Base-by-base conservation (phyloP, 2,888 invertebrate genomes). In the Agrochola lychnidis region DNA sequence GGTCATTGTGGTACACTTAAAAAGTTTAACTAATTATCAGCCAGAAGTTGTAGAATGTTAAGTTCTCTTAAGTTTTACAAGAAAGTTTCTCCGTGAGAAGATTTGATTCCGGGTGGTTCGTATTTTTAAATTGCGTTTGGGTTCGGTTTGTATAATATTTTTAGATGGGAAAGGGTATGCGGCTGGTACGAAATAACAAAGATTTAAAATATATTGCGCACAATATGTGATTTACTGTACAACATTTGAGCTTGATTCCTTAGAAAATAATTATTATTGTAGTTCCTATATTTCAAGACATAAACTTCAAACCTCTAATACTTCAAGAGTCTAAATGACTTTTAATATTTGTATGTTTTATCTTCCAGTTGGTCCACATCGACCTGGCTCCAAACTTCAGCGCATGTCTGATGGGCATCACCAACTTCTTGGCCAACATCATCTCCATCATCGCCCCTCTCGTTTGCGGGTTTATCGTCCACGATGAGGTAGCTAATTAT, bases 381-480 rank as follows among this genome's bases (percentile, higher is more conserved):
- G 98, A 99, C 93, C 94, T 99, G 86, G 98, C 98, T 19, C 98
- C 98, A 0, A 98, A 98, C 92, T 98, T 98, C 93, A 98, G 98
- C 10, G 98, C 98, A 0, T 97, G 98, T 2, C 93, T 99, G 82
- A 98, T 99, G 98, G 98, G 98, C 5, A 97, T 98, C 87, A 98
- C 98, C 5, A 99, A 98, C 93, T 98, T 98, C 80, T 94, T 97
- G 30, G 98, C 98, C 0, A 98, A 98, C 90, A 96, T 98, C 53
- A 97, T 98, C 89, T 98, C 98, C 56, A 98, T 98, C 80, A 95
- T 98, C 56, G 98, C 98, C 0, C 98, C 99, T 0, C 94, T 98
- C 0, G 96, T 98, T 22, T 98, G 98, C 6, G 98, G 98, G 4
- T 92, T 97, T 63, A 97, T 99, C 72, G 97, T 98, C 1, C 94